Conservation (phyloP, 2,888 invertebrate genomes). For the Athalia cordata region DNA sequence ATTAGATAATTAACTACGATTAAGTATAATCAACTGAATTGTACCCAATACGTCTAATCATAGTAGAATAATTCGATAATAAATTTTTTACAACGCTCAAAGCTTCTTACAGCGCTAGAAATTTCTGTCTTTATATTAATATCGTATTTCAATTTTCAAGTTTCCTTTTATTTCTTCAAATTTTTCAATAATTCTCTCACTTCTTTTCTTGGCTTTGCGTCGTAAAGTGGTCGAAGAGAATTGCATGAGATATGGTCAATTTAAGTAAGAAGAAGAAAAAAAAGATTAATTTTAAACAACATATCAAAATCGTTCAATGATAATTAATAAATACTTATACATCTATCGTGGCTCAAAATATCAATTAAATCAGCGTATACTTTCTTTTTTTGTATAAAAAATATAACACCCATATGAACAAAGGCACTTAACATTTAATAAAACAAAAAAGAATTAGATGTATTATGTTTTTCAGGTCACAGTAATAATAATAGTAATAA, state of each 20-base stretch:
- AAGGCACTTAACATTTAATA: conserved; percentile 31
- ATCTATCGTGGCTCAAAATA: neutral
- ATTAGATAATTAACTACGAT: too few relatives aligned
- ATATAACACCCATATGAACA: neutral
- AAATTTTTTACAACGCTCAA: neutral
- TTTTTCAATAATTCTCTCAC: neutral
- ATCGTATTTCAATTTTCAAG: neutral
- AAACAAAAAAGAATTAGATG: neutral
- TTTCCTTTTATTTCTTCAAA: neutral
- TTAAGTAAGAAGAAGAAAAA: too few relatives aligned
- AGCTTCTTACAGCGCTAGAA: conserved; percentile 9
- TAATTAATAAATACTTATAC: too few relatives aligned
- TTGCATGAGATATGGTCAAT: too few relatives aligned
- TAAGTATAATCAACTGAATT: too few relatives aligned
- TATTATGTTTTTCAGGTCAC: too few relatives aligned
- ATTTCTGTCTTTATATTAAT: neutral
- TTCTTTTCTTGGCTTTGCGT: too few relatives aligned
- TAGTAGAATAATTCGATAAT: neutral
- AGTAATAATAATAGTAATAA: too few relatives aligned
- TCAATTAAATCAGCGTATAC: conserved; percentile 1
- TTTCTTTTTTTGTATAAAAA: neutral
- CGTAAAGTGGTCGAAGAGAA: too few relatives aligned
- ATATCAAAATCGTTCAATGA: too few relatives aligned
- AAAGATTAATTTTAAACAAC: too few relatives aligned
- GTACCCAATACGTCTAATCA: neutral